Conservation (phyloP, 2,888 invertebrate genomes). For the Drosophila ochracea region DNA sequence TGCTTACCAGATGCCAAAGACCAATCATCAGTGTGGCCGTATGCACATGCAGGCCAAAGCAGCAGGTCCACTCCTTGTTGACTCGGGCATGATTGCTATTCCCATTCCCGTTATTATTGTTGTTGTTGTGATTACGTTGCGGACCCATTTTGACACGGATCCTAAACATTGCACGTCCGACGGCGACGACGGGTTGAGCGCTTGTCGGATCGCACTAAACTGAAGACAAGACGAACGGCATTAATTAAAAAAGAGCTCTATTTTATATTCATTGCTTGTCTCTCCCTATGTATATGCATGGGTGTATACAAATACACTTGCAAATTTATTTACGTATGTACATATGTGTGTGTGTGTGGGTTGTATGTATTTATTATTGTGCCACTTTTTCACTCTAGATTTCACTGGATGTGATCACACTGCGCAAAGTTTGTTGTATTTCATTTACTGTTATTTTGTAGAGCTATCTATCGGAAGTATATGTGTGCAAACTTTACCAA, state of each 20-base stretch:
- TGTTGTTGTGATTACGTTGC: conserved; percentile 84
- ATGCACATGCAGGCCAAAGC: conserved; percentile 93
- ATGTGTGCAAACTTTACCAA: conserved; percentile 1
- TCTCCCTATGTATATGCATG: conserved; percentile 13
- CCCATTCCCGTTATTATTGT: conserved; percentile 26
- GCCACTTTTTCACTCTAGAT: conserved; percentile 44
- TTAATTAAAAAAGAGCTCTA: conserved; percentile 33
- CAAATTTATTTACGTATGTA: conserved; percentile 5
- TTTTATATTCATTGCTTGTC: conserved; percentile 17
- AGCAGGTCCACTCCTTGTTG: conserved; percentile 91
- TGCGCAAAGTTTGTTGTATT: neutral
- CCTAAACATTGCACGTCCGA: conserved; percentile 83
- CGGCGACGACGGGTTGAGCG: conserved; percentile 12
- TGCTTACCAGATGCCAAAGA: conserved; percentile 93
- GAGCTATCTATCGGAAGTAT: conserved; percentile 18
- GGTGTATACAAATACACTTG: conserved; percentile 3
- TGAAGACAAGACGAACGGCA: conserved; percentile 28
- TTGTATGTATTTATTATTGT: conserved; percentile 38
- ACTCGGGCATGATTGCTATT: conserved; percentile 65
- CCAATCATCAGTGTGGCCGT: conserved; percentile 93
- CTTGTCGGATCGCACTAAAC: conserved; percentile 26
- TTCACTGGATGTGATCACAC: neutral
- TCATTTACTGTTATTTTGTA: neutral
- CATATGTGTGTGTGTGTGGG: conserved; percentile 14
- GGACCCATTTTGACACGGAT: conserved; percentile 86